Evolutionary conservation across 1,140 invertebrate species (phyloP).

Genomic region (Drosophila virilis): DNA sequence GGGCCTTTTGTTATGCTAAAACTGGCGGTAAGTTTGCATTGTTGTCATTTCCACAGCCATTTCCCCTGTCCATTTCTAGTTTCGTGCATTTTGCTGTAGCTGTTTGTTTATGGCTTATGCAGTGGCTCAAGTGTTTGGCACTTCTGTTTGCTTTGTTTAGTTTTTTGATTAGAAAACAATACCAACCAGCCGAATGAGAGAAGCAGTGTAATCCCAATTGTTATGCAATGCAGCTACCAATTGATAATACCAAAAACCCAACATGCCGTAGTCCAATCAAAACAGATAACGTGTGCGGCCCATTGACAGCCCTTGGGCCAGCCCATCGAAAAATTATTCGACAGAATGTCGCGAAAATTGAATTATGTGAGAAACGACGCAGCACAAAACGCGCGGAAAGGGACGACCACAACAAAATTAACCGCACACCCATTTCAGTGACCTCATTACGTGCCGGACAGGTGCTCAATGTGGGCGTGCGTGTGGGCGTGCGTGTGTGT

Average conservation of each 20-base stretch:
- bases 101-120: conserved; percentile 78
- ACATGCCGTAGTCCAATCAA: neutral
- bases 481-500: neutral
- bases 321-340: conserved; percentile 55
- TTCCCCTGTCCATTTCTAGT: conserved; percentile 35
- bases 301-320: conserved; percentile 1
- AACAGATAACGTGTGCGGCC: neutral
- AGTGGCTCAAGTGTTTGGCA: conserved; percentile 75
- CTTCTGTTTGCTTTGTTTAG: conserved; percentile 71
- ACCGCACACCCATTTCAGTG: conserved; percentile 47
- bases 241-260: neutral
- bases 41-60: conserved; percentile 61
- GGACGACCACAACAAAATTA: neutral
- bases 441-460: conserved; percentile 56
- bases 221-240: conserved; percentile 18
- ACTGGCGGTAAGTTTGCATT: conserved; percentile 53
- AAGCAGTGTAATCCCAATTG: conserved; percentile 1
- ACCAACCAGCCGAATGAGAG: conserved; percentile 9
- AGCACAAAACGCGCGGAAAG: neutral
- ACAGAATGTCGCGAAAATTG: conserved; percentile 66
- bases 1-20: conserved; percentile 56
- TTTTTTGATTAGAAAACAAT: conserved; percentile 78
- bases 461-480: neutral
- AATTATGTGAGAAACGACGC: conserved; percentile 52
- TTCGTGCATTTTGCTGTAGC: conserved; percentile 33